Evolutionary conservation across 1,140 invertebrate species (phyloP).

Genomic region (Drosophila trapezifrons): DNA sequence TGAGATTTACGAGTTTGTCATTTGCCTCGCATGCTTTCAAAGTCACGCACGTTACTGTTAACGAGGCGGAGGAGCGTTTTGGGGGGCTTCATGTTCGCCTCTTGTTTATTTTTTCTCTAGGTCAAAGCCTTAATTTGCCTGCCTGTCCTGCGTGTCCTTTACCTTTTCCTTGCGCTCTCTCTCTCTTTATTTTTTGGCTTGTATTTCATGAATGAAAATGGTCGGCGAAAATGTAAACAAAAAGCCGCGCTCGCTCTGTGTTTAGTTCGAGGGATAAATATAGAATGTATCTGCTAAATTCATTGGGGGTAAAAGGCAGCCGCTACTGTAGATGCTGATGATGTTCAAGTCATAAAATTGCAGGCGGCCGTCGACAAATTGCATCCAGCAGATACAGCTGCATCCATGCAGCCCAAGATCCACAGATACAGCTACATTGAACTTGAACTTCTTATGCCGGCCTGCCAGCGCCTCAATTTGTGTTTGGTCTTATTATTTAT

Average conservation of each 20-base stretch:
- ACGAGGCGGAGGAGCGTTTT: constrained; percentile 11
- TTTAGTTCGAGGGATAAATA: constrained; percentile 48
- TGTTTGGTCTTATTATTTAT: constrained; percentile 71
- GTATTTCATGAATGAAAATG: constrained; percentile 74
- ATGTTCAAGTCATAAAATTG: constrained; percentile 53
- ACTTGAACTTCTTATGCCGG: constrained; percentile 75
- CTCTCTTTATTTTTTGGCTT: constrained; percentile 39
- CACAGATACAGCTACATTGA: constrained; percentile 52
- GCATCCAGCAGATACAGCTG: constrained; percentile 57
- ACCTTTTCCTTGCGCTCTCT: constrained; percentile 34
- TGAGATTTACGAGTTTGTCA: constrained; percentile 79
- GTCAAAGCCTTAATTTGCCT: constrained; percentile 82
- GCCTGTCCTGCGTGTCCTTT: constrained; percentile 46
- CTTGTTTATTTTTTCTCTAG: constrained; percentile 80
- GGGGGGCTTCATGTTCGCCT: constrained; percentile 29
- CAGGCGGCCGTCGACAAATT: constrained; percentile 72
- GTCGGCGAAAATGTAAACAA: constrained; percentile 42
- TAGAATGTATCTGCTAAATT: constrained; percentile 61
- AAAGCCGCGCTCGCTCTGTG: constrained; percentile 7
- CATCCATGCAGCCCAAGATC: constrained; percentile 6
- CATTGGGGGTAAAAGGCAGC: constrained; percentile 67
- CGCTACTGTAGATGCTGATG: constrained; percentile 3
- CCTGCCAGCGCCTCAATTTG: constrained; percentile 59
- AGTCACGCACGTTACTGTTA: constrained; percentile 76
- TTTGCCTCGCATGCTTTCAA: constrained; percentile 72